Conservation (phyloP, 1,140 invertebrate genomes). For the Gerris buenoi region DNA sequence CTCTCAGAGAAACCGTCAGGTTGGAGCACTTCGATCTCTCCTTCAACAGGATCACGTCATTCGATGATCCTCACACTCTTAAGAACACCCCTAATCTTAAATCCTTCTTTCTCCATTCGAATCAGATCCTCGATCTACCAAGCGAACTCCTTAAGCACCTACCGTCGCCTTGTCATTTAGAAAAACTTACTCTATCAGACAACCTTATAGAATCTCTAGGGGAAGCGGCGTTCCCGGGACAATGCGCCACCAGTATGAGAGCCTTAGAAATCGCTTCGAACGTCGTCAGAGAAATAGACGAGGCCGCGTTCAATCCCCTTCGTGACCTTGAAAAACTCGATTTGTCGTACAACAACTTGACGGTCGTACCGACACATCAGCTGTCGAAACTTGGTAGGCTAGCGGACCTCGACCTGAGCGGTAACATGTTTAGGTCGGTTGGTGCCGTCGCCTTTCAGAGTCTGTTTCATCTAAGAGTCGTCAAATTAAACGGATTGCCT, state of each 20-base stretch:
- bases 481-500: conserved; percentile 44
- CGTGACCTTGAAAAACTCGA: conserved; percentile 52
- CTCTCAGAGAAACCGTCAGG: conserved; percentile 52
- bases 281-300: conserved; percentile 49
- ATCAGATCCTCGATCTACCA: conserved; percentile 60
- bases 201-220: conserved; percentile 54
- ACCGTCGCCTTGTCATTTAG: conserved; percentile 38
- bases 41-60: conserved; percentile 53
- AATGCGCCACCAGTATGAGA: conserved; percentile 41
- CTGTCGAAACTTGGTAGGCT: conserved; percentile 58
- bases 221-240: conserved; percentile 45
- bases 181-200: conserved; percentile 49
- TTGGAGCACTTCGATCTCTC: conserved; percentile 57
- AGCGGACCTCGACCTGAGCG: conserved; percentile 51
- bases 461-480: conserved; percentile 54
- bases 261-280: conserved; percentile 51
- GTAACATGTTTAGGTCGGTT: conserved; percentile 54
- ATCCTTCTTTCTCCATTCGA: conserved; percentile 51
- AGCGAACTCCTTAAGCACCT: conserved; percentile 38
- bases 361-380: conserved; percentile 53
- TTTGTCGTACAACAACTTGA: conserved; percentile 66
- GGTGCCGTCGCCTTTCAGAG: conserved; percentile 60
- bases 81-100: conserved; percentile 49
- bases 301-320: conserved; percentile 49
- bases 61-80: conserved; percentile 52